Evolutionary conservation across 2,113 vertebrate species (phyloP), one percentile per base, ranked within the genome.

Genomic region (Tyrannus savana): DNA sequence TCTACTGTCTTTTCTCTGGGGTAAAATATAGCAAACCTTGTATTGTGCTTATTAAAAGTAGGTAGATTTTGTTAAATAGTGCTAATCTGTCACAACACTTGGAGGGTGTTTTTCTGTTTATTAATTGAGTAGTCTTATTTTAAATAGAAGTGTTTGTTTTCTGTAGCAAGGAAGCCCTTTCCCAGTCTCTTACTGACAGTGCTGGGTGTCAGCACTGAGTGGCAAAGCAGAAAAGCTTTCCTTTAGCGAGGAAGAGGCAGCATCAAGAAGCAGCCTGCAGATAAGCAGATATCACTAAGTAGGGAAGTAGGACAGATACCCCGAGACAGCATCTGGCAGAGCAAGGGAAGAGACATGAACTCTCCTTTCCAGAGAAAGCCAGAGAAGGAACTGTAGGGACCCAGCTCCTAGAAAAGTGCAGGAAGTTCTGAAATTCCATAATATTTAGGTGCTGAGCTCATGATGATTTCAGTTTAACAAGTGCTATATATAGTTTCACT

Each of bases 281-380:
- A 91, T 89, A 85, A 96, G 58, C 71, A 89, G 89, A 85, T 87
- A 91, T 30, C 1, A 0, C 74, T 92, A 96, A 97, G 92, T 93
- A 93, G 96, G 86, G 93, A 97, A 95, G 64, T 96, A 92, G 96
- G 86, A 84, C 95, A 97, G 93, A 93, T 87, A 91, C 86, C 81
- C 50, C 24, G 93, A 97, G 94, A 94, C 87, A 93, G 71, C 75
- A 90, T 83, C 87, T 94, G 90, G 47, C 75, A 80, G 59, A 87
- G 72, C 35, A 66, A 31, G 49, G 56, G 12, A 76, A 58, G 72
- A 89, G 63, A 60, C 6, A 0, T 28, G 71, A 94, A 62, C 67
- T 47, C 25, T 69, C 17, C 49, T 90, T 84, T 50, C 50, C 35
- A 63, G 33, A 83, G 74, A 83, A 72, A 85, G 55, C 4, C 62